Base-by-base conservation (phyloP, 2,113 vertebrate species). In the Eolophus roseicapilla region DNA sequence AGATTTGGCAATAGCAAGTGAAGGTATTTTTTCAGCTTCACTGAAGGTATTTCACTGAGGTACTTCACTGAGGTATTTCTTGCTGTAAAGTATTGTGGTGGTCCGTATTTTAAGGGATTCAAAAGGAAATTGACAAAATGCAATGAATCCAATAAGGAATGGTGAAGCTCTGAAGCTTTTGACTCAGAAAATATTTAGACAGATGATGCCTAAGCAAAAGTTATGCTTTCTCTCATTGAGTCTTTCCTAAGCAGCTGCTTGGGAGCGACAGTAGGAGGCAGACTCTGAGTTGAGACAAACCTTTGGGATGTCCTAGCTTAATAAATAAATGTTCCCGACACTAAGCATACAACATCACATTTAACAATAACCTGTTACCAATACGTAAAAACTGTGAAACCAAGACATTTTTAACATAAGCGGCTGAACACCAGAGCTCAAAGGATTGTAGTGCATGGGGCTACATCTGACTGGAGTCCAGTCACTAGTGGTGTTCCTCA, bases 371-470 rank as follows among this genome's bases (percentile, higher is more conserved):
- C 16, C 35, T 43, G 25, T n/a, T 24, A 52, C 7, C 16, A 53
- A 14, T 15, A 55, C 1, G 5, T 31, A 33, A 65, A 59, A 84
- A 21, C 27, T 41, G 41, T 67, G 24, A 84, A 82, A 43, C 7
- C 2, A 21, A 49, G 31, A 53, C 3, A 9, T 37, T 37, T 49
- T 9, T 53, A 35, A 62, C 0, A 0, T 8, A 35, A 70, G 6
- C 24, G 24, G 17, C 5, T 18, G 15, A 31, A 35, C 3, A 59
- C 3, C 39, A 47, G 12, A 8, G 13, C 7, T 82, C 18, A 14
- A 29, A 46, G 5, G 3, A 11, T 21, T 53, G 44, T 3, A 5
- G 39, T 18, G 27, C 49, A 15, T 3, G 6, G 5, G 19, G 23
- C 33, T 46, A 21, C 35, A 13, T 12, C 43, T 57, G 46, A 18